phyloP scores from a whole-genome alignment of 2,113 vertebrate species.

The Piaya cayana region DNA sequence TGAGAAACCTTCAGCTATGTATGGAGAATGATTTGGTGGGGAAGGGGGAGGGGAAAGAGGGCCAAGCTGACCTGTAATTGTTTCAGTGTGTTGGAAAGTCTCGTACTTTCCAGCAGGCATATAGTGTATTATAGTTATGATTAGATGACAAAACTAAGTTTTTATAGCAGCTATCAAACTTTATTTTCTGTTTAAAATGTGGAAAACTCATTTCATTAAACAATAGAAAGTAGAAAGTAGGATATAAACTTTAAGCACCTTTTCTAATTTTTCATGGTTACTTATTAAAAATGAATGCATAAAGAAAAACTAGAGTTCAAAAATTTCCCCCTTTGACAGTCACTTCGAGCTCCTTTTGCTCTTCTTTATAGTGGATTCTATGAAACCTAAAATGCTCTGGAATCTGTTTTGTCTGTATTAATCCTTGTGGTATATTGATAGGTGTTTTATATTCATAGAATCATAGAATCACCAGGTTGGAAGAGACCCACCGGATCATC shows the following conservation, averaged over 20 bases:
- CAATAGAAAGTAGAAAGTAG: background rate
- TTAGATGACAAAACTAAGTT: background rate
- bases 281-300: background rate
- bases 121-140: background rate
- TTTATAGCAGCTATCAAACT: background rate
- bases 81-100: background rate
- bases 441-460: background rate
- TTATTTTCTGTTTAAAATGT: conserved; percentile 22
- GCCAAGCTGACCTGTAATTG: background rate
- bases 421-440: background rate
- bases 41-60: background rate
- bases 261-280: background rate
- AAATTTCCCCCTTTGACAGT: background rate
- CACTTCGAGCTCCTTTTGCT: background rate
- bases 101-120: background rate
- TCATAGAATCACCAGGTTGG: too few species aligned
- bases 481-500: too few species aligned
- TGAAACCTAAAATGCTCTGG: background rate
- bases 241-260: background rate
- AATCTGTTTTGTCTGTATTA: background rate
- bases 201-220: background rate
- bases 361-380: background rate
- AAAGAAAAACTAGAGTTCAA: background rate
- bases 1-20: background rate
- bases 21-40: background rate